Percentiles rank a stretch among this genome's conserved stretches.
Evolutionary conservation across 2,797 vertebrate genomes (phyloP).

Genomic region (Bryconaethiops microstoma): DNA sequence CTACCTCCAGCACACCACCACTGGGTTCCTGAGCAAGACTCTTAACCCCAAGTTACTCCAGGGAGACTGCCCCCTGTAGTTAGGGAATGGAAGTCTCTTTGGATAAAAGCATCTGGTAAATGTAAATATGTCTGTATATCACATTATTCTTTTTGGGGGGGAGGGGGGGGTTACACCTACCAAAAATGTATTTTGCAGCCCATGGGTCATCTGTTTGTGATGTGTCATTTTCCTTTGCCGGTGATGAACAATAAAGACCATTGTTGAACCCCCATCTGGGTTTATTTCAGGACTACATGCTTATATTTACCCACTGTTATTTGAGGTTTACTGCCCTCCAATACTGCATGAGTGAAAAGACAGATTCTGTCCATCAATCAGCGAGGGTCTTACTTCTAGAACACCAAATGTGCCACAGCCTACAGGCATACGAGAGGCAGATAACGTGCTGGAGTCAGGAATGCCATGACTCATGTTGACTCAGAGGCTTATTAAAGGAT

Average conservation of each 20-base stretch:
- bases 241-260: background rate
- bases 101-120: too few relatives aligned
- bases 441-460: background rate
- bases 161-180: too few relatives aligned
- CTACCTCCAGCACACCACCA: too few relatives aligned
- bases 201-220: too few relatives aligned
- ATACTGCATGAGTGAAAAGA: background rate
- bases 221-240: too few relatives aligned
- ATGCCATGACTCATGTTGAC: constrained; percentile 27
- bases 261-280: background rate
- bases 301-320: background rate
- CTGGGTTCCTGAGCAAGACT: too few relatives aligned
- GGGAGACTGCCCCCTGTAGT: too few relatives aligned
- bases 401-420: background rate
- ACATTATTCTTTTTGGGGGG: too few relatives aligned
- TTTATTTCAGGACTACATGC: background rate
- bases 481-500: constrained; percentile 20
- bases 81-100: too few relatives aligned
- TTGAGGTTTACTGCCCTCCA: background rate
- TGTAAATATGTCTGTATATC: too few relatives aligned
- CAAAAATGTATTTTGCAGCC: too few relatives aligned
- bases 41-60: too few relatives aligned
- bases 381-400: background rate
- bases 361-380: background rate
- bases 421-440: background rate